Evolutionary conservation across 1,140 invertebrate genomes (phyloP).

Genomic region (Zaprionus inermis): DNA sequence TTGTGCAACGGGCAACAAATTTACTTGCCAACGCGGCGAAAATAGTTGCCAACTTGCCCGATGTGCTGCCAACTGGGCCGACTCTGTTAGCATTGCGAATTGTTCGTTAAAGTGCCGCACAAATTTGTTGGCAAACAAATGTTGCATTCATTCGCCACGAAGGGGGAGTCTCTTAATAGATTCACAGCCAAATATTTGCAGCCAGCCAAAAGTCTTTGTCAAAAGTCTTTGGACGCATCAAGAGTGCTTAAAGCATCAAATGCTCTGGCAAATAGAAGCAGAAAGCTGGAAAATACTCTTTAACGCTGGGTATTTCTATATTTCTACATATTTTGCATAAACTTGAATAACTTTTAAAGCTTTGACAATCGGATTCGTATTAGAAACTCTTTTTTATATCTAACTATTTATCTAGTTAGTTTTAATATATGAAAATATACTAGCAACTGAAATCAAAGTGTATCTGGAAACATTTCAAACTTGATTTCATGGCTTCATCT

Average conservation of each 20-base stretch:
- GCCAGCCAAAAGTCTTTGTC: slow-evolving; percentile 25
- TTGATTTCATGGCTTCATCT: neutral
- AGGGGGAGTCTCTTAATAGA: slow-evolving; percentile 55
- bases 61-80: slow-evolving; percentile 49
- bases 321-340: neutral
- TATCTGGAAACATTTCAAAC: neutral
- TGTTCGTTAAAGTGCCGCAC: slow-evolving; percentile 77
- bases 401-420: no score
- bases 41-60: slow-evolving; percentile 70
- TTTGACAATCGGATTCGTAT: no score
- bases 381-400: no score
- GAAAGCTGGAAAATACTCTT: neutral
- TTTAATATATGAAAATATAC: no score
- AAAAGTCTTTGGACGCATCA: slow-evolving; percentile 4
- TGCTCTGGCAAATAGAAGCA: neutral
- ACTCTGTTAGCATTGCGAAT: slow-evolving; percentile 69
- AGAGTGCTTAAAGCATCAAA: neutral
- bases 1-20: slow-evolving; percentile 28
- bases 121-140: slow-evolving; percentile 77
- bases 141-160: slow-evolving; percentile 22
- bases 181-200: slow-evolving; percentile 62
- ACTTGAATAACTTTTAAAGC: no score
- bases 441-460: neutral
- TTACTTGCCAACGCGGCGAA: slow-evolving; percentile 37
- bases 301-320: neutral